Evolutionary conservation across 2,888 invertebrate genomes (phyloP), one percentile per base, ranked within the genome.

Genomic region (Smittia aterrima): DNA sequence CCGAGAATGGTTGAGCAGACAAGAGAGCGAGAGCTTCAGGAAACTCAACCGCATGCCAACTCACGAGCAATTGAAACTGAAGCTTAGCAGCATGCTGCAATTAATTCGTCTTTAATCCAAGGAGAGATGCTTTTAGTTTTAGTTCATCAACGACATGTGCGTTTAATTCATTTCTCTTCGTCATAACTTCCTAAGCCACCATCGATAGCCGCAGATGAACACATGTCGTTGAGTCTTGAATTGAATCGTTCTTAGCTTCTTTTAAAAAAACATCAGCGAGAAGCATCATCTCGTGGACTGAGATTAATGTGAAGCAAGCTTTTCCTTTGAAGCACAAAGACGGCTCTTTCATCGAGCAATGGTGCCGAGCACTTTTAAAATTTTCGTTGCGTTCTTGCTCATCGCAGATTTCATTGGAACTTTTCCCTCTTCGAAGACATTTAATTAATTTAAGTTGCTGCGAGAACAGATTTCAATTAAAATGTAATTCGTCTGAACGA

Each of bases 391-490:
- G 32, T 32, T 32, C 32, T 9, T 9, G 32, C 32, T 58, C 58
- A 58, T 58, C 18, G 20, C 58, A 58, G 22, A 20, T 58, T 58
- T 58, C 47, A 13, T n/a, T 13, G n/a, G 16, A 58, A 58, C 3
- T 3, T 22, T 18, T 9, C 22, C 58, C n/a, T 58, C 18, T 4
- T 22, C 32, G 32, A 58, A 58, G 18, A 3, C 22, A 6, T 20
- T 58, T 20, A 58, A 18, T 58, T 58, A 58, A 58, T 22, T 58
- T 18, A 13, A 18, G n/a, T 47, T n/a, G n/a, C 53, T 6, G 53
- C 53, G 20, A 18, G 9, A 58, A 58, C 58, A 58, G 58, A 58
- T 58, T 58, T 58, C 58, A 58, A 58, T 58, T 58, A 58, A 20
- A 58, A 58, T 1, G 22, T 18, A 58, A 20, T 20, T 20, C 18